These are phyloP conservation scores for Potorous gilbertii DNA, from an alignment of 2,797 vertebrate genomes.

Conservation along the genomic window DNA sequence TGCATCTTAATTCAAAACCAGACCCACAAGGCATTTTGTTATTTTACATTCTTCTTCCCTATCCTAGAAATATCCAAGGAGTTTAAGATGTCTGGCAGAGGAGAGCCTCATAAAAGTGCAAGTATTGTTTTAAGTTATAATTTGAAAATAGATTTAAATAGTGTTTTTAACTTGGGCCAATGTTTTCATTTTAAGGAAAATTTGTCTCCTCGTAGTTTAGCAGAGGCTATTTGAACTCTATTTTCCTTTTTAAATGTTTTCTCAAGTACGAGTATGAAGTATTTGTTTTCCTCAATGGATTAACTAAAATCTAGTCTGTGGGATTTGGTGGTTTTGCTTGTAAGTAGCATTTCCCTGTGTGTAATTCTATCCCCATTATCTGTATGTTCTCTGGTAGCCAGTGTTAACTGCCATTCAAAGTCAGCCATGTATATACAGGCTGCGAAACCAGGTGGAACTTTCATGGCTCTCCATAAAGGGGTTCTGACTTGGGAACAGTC, in stretches of 20 bases:
- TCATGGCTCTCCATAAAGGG: not conserved
- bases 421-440: not conserved
- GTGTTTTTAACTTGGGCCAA: conserved; percentile 33
- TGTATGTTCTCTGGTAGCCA: not conserved
- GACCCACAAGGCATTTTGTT: not conserved
- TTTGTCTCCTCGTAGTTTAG: conserved; percentile 20
- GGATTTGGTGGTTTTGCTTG: not conserved
- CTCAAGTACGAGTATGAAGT: not conserved
- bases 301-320: not conserved
- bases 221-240: conserved; percentile 24
- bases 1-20: conserved; percentile 24
- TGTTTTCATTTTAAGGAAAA: conserved; percentile 19
- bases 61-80: not conserved
- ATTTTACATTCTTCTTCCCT: not conserved
- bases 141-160: not conserved
- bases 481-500: not conserved
- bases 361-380: not conserved
- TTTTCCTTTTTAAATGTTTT: conserved; percentile 3
- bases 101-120: not conserved
- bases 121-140: not conserved
- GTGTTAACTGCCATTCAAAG: not conserved
- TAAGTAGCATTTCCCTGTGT: not conserved
- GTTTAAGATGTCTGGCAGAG: not conserved
- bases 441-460: not conserved
- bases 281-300: not conserved